Evolutionary conservation across 2,113 vertebrate species (phyloP).

Genomic region (Turnix velox): DNA sequence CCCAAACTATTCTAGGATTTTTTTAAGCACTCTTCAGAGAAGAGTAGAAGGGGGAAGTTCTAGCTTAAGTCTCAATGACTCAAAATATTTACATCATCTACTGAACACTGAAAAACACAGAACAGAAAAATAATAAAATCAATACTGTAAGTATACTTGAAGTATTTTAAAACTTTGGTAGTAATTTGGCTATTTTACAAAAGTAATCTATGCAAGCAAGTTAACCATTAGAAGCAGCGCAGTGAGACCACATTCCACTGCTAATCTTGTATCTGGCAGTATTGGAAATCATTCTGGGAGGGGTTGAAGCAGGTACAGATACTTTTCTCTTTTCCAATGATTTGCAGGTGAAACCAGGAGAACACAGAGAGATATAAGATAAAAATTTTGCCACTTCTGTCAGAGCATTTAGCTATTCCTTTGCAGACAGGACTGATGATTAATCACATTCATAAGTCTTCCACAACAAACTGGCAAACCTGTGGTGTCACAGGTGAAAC

Average conservation of each 20-base stretch:
- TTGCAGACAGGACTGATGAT: background rate
- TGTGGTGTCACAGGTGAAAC: background rate
- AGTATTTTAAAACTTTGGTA: background rate
- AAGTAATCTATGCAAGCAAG: background rate
- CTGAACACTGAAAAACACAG: background rate
- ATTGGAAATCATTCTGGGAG: background rate
- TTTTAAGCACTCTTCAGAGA: background rate
- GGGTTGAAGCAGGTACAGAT: background rate
- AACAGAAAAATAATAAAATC: background rate
- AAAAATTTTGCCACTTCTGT: background rate
- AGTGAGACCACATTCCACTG: background rate
- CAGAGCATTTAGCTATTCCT: background rate
- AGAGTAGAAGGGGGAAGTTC: background rate
- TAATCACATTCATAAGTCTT: background rate
- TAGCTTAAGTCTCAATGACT: background rate
- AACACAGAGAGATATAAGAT: background rate
- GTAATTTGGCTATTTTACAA: background rate
- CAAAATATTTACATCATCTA: background rate
- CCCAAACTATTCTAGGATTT: too few species aligned
- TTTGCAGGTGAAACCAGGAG: background rate
- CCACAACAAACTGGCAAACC: background rate
- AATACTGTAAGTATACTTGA: background rate
- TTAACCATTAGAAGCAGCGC: background rate
- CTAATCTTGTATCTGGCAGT: background rate
- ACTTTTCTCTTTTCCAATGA: background rate